Evolutionary conservation across 1,140 invertebrate species (phyloP).

Genomic region (Sycobia sp.): DNA sequence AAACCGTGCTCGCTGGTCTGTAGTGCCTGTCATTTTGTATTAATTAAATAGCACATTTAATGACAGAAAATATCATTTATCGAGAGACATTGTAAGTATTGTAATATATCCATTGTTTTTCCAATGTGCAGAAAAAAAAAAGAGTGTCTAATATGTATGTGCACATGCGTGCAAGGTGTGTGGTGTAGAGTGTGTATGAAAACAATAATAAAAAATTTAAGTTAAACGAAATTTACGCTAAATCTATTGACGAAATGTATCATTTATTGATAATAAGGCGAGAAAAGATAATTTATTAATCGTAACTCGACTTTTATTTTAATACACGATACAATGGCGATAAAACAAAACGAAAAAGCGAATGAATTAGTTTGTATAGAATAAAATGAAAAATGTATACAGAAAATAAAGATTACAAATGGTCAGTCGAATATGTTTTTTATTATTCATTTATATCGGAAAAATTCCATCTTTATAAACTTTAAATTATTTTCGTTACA

Average conservation of each 20-base stretch:
- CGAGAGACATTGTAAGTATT: constrained; percentile 45
- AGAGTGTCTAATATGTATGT: too few relatives aligned
- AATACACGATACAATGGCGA: constrained; percentile 20
- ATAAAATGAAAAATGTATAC: constrained; percentile 28
- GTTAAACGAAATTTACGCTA: constrained; percentile 23
- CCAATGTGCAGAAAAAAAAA: constrained; percentile 42
- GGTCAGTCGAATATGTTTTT: constrained; percentile 6
- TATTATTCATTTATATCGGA: neutral
- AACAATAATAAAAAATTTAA: constrained; percentile 16
- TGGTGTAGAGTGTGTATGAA: neutral
- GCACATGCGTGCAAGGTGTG: too few relatives aligned
- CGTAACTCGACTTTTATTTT: constrained; percentile 31
- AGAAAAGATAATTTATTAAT: constrained; percentile 23
- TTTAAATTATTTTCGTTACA: too few relatives aligned
- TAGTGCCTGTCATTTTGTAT: constrained; percentile 49
- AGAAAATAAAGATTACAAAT: constrained; percentile 31
- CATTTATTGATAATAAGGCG: constrained; percentile 25
- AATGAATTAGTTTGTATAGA: constrained; percentile 29
- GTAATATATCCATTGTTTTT: constrained; percentile 49
- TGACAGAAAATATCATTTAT: constrained; percentile 40
- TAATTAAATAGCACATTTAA: constrained; percentile 39
- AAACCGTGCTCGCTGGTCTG: constrained; percentile 38
- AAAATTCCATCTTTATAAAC: too few relatives aligned
- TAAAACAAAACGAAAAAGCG: constrained; percentile 17
- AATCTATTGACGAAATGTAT: constrained; percentile 13